These are phyloP conservation scores for Oncorhynchus clarkii DNA, from an alignment of 2,113 vertebrate genomes.

Conservation along the genomic window DNA sequence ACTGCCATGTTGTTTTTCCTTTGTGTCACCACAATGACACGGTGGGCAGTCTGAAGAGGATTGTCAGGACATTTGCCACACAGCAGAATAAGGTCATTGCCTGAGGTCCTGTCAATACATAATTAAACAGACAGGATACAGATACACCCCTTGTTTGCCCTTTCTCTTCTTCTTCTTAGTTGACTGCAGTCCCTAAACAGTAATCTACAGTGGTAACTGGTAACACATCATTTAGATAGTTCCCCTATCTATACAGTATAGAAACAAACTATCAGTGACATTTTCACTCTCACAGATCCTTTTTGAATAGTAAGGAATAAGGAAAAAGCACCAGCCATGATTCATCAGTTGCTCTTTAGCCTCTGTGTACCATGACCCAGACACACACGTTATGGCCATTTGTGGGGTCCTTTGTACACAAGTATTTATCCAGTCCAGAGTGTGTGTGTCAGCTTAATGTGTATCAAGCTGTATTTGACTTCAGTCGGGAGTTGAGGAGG, in stretches of 20 bases:
- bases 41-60: slow-evolving; percentile 7
- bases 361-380: background rate
- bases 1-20: slow-evolving; percentile 7
- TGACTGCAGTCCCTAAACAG: background rate
- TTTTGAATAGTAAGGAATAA: background rate
- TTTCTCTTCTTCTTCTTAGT: background rate
- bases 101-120: slow-evolving; percentile 64
- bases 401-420: background rate
- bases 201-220: too few species aligned
- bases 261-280: background rate
- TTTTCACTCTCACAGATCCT: background rate
- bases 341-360: background rate
- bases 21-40: slow-evolving; percentile 25
- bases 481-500: background rate
- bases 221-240: background rate
- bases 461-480: background rate
- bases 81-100: slow-evolving; percentile 53
- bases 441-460: background rate
- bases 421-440: background rate
- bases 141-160: background rate
- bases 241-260: background rate
- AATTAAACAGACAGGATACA: slow-evolving; percentile 66
- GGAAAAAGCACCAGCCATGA: background rate
- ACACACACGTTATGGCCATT: background rate
- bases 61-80: too few species aligned